These are phyloP conservation scores for Nylanderia fulva DNA, from an alignment of 1,140 invertebrate genomes.

Conservation along the genomic window DNA sequence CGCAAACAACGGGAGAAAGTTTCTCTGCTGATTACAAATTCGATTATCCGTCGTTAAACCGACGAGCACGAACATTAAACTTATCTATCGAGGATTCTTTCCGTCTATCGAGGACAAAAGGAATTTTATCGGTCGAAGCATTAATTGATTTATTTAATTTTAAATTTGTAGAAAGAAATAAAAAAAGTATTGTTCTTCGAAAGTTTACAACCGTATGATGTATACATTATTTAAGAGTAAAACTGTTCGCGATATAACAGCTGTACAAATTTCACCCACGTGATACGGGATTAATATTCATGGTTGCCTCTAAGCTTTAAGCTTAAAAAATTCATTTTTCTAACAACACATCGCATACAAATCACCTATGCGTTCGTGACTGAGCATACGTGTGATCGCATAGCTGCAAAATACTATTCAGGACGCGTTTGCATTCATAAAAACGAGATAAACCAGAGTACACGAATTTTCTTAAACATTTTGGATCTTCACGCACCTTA, in stretches of 20 bases:
- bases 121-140: not conserved
- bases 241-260: not conserved
- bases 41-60: slow-evolving; percentile 45
- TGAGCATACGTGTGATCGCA: not conserved
- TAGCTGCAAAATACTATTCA: not conserved
- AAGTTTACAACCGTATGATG: too few species aligned
- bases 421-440: slow-evolving; percentile 30
- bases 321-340: slow-evolving; percentile 23
- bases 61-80: slow-evolving; percentile 28
- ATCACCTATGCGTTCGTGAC: slow-evolving; percentile 41
- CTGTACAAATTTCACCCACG: not conserved
- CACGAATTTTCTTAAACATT: not conserved
- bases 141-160: not conserved
- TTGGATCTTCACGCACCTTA: not conserved
- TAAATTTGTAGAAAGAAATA: too few species aligned
- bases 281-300: slow-evolving; percentile 20
- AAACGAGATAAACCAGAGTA: not conserved
- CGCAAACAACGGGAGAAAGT: slow-evolving; percentile 48
- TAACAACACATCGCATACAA: slow-evolving; percentile 17
- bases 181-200: too few species aligned
- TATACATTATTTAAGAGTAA: too few species aligned
- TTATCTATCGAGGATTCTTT: not conserved
- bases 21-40: slow-evolving; percentile 55
- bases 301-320: not conserved
- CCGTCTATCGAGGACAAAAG: not conserved